These are phyloP conservation scores for Microchirus variegatus DNA, from an alignment of 2,797 vertebrate species.

Conservation along the genomic window DNA sequence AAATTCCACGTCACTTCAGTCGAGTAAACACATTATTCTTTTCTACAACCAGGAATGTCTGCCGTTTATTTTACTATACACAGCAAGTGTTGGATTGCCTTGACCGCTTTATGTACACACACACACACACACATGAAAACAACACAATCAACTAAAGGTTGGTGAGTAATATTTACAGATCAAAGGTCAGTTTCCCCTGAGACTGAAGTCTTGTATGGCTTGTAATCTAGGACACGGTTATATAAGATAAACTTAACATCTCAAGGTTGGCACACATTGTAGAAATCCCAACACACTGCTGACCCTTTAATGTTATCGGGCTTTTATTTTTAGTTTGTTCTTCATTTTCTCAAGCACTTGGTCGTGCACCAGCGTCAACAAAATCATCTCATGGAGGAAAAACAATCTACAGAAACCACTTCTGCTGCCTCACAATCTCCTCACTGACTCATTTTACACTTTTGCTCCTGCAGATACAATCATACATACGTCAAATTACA, in stretches of 20 bases:
- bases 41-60: slow-evolving; percentile 14
- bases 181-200: slow-evolving; percentile 77
- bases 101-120: slow-evolving; percentile 1
- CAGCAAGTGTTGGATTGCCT: slow-evolving; percentile 43
- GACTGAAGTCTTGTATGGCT: slow-evolving; percentile 52
- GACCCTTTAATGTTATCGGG: too few species aligned
- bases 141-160: slow-evolving; percentile 64
- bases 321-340: too few species aligned
- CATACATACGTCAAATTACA: too few species aligned
- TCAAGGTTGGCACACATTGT: too few species aligned
- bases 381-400: slow-evolving; percentile 1
- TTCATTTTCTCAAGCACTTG: background rate
- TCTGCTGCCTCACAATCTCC: slow-evolving; percentile 7
- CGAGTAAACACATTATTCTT: slow-evolving; percentile 22
- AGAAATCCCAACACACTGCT: too few species aligned
- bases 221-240: too few species aligned
- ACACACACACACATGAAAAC: background rate
- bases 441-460: background rate
- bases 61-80: slow-evolving; percentile 32
- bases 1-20: slow-evolving; percentile 18
- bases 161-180: slow-evolving; percentile 78
- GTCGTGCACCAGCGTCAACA: background rate
- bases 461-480: background rate
- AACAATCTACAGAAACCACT: slow-evolving; percentile 20
- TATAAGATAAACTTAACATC: too few species aligned